These are phyloP conservation scores for Urocyon cinereoargenteus DNA, from an alignment of 2,797 vertebrate genomes.

Conservation along the genomic window DNA sequence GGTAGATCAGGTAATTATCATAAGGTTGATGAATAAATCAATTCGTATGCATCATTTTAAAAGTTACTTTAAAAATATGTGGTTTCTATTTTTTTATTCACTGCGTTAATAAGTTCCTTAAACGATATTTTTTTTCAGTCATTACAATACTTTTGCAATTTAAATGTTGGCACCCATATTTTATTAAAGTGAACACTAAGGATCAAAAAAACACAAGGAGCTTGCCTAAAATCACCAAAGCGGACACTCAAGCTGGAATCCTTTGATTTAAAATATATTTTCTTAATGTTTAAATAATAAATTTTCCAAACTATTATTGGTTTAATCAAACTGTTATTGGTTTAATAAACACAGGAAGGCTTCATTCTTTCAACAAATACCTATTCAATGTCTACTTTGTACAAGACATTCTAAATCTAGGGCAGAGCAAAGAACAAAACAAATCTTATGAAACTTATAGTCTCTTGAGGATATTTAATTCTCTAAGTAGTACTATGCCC, in stretches of 20 bases:
- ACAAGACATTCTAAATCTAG: not conserved
- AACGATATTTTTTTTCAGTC: not conserved
- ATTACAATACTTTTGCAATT: not conserved
- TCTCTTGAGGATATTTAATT: not conserved
- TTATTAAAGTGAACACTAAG: not conserved
- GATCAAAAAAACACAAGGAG: not conserved
- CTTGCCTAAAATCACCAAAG: not conserved
- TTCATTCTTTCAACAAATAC: constrained; percentile 29
- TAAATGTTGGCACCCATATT: not conserved
- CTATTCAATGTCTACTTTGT: not conserved
- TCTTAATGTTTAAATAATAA: not conserved
- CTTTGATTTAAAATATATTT: constrained; percentile 24
- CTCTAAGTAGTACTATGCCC: not conserved
- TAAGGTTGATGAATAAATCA: not conserved
- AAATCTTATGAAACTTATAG: not conserved
- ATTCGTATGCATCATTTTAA: not conserved
- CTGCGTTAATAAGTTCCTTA: not conserved
- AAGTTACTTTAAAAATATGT: not conserved
- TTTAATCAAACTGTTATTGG: not conserved
- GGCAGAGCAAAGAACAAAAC: not conserved
- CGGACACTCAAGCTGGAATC: not conserved
- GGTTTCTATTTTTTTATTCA: not conserved
- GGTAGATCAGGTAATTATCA: not conserved
- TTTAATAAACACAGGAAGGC: not conserved
- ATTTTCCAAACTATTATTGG: not conserved